phyloP scores from a whole-genome alignment of 2,797 vertebrate genomes.

The Protonibea diacanthus region DNA sequence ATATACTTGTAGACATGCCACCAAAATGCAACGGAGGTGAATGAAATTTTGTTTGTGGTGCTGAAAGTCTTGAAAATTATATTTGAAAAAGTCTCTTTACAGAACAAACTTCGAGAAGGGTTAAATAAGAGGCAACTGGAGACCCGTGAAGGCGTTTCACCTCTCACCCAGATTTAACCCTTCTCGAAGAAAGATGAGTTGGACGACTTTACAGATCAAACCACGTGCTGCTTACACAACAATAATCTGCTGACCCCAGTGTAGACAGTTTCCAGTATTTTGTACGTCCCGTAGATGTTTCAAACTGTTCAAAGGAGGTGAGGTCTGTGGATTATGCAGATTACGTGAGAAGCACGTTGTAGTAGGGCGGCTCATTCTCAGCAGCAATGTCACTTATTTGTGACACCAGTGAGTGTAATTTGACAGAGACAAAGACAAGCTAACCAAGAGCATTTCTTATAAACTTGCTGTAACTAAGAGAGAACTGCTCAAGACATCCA shows the following conservation, averaged over 20 bases:
- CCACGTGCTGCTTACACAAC: not conserved
- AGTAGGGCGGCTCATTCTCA: not conserved
- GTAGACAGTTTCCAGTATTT: slow-evolving; percentile 3
- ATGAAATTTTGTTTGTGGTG: not conserved
- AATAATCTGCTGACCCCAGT: not conserved
- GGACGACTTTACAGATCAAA: not conserved
- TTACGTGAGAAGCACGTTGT: not conserved
- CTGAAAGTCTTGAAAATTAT: not conserved
- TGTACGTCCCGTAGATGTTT: not conserved
- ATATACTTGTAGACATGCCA: not conserved
- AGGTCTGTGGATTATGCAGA: not conserved
- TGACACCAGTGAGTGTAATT: not conserved
- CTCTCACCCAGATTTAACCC: too few relatives aligned
- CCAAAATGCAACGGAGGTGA: not conserved
- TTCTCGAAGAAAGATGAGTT: too few relatives aligned
- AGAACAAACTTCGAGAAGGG: not conserved
- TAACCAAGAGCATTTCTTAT: not conserved
- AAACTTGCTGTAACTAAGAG: not conserved
- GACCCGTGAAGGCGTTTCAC: too few relatives aligned
- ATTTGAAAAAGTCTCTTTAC: slow-evolving; percentile 1
- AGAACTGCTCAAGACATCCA: not conserved
- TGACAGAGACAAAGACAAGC: not conserved
- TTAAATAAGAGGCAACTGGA: too few relatives aligned
- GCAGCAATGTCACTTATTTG: slow-evolving; percentile 1
- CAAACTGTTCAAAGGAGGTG: not conserved